phyloP scores from a whole-genome alignment of 2,888 invertebrate species.

The Diabrotica balteata region DNA sequence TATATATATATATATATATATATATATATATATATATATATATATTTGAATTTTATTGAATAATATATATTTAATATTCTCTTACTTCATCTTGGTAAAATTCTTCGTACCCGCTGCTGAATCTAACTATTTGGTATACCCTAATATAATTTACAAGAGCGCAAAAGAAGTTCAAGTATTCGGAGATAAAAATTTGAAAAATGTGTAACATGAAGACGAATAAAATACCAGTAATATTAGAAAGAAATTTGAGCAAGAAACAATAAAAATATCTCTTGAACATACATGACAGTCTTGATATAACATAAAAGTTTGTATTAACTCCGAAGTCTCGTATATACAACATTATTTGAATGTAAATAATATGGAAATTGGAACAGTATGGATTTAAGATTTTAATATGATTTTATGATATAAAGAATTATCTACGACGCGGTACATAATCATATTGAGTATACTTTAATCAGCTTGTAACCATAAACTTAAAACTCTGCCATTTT shows the following conservation, averaged over 20 bases:
- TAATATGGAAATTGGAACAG: no score
- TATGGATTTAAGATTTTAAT: no score
- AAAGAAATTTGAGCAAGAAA: constrained; percentile 19
- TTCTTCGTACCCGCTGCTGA: background rate
- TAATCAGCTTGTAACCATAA: no score
- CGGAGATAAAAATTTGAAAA: constrained; percentile 17
- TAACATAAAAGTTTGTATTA: constrained; percentile 12
- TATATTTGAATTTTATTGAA: background rate
- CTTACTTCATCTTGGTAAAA: no score
- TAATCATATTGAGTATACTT: no score
- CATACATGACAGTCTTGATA: constrained; percentile 14
- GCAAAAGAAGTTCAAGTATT: constrained; percentile 11
- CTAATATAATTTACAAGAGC: constrained; percentile 13
- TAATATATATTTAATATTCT: background rate
- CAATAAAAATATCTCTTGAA: constrained; percentile 23
- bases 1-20: no score
- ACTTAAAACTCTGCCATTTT: no score
- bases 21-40: background rate
- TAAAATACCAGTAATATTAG: constrained; percentile 22
- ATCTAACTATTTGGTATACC: background rate
- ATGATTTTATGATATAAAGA: no score
- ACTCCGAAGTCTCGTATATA: background rate
- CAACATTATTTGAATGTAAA: no score
- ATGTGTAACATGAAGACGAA: constrained; percentile 16
- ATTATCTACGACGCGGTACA: no score